Conservation (phyloP, 2,888 invertebrate species). For the Dryocosmus kuriphilus region DNA sequence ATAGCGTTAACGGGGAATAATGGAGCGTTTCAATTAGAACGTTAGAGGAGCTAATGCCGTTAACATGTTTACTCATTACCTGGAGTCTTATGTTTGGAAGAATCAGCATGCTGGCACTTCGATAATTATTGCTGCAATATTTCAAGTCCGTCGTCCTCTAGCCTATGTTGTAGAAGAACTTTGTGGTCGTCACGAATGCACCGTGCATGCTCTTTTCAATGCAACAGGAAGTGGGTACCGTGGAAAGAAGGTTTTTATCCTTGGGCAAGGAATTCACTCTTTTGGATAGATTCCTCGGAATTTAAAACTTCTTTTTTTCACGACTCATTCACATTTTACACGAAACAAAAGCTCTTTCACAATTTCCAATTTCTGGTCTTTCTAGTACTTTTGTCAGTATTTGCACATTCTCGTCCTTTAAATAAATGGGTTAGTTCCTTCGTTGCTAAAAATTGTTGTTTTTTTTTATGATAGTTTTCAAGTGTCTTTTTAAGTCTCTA, state of each 20-base stretch:
- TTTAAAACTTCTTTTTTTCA: background rate
- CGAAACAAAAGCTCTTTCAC: slow-evolving; percentile 18
- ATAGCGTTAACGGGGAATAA: slow-evolving; percentile 33
- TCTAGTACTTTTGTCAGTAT: background rate
- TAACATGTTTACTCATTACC: slow-evolving; percentile 65
- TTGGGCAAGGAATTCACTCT: slow-evolving; percentile 22
- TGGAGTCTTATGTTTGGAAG: slow-evolving; percentile 75
- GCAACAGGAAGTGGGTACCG: slow-evolving; percentile 48
- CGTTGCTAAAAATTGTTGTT: background rate
- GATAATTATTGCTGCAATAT: slow-evolving; percentile 46
- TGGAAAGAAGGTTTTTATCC: slow-evolving; percentile 21
- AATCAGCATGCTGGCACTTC: slow-evolving; percentile 69
- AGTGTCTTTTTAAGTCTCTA: background rate
- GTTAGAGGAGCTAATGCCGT: slow-evolving; percentile 26
- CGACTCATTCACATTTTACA: background rate
- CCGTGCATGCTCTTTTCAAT: slow-evolving; percentile 52
- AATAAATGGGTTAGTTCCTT: background rate
- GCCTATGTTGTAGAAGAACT: slow-evolving; percentile 54
- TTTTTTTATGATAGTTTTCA: background rate
- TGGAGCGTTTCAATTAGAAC: slow-evolving; percentile 30
- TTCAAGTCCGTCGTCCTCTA: slow-evolving; percentile 49
- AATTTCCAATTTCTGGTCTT: slow-evolving; percentile 7
- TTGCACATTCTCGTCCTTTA: background rate
- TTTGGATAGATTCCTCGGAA: background rate
- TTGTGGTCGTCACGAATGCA: slow-evolving; percentile 50